Base-by-base conservation (phyloP, 2,888 invertebrate genomes). In the Diaphora mendica region DNA sequence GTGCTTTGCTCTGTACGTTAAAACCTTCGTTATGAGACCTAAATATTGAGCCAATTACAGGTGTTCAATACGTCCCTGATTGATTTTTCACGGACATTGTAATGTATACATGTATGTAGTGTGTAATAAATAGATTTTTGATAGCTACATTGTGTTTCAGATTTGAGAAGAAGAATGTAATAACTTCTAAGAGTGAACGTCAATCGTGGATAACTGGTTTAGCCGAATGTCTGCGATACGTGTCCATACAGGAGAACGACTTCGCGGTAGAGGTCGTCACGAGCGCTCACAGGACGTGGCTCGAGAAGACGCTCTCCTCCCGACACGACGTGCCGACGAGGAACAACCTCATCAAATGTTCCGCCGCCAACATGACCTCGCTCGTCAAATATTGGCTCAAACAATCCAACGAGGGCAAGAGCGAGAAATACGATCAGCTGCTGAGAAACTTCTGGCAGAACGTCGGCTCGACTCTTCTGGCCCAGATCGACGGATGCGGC, bases 191-290 rank as follows among this genome's bases (percentile, higher is more conserved):
- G 79, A 97, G 97, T 64, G 98, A 98, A 91, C 96, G 96, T 30
- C 95, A 96, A 67, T 96, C 97, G 0, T 96, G 98, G 85, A 96
- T 97, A 35, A 96, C 95, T 66, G 96, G 98, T 3, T 97, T 97
- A 82, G 96, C 97, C 33, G 98, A 98, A 88, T 98, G 98, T 88
- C 88, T 98, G 33, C 97, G 91, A 3, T 90, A 92, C 77, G 69
- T 93, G 35, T 90, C 93, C 3, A 82, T 85, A 35, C 91, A 90
- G 35, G 74, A 79, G 20, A 35, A 83, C 1, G 87, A 86, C 0
- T 88, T 81, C 76, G 88, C 82, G 5, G 70, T 79, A 23, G 92
- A 90, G 73, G 73, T 91, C 1, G 85, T 82, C 44, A 83, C 90
- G 5, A 73, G 82, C 71, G 93, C 85, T 26, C 92, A 90, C 74